These are phyloP conservation scores for Keiferia lycopersicella DNA, from an alignment of 2,888 invertebrate species.

Conservation along the genomic window DNA sequence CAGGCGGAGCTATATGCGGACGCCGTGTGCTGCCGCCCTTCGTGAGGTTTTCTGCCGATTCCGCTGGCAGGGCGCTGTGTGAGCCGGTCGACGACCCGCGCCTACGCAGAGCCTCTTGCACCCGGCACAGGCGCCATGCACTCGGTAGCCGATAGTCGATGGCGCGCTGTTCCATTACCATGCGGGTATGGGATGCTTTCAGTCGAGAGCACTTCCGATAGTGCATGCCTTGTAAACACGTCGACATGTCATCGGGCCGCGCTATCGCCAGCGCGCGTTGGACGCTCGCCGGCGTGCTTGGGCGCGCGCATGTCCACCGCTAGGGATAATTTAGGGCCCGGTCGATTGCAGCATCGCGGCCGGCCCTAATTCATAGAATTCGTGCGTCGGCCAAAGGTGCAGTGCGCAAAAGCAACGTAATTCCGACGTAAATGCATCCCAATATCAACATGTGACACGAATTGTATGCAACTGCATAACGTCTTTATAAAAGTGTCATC, in stretches of 20 bases:
- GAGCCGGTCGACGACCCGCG: conserved; percentile 75
- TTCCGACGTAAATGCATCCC: conserved; percentile 53
- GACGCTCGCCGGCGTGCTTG: conserved; percentile 17
- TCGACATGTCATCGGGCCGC: not conserved
- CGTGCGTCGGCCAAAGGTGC: conserved; percentile 59
- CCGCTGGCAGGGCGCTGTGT: conserved; percentile 71
- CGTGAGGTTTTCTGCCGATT: conserved; percentile 76
- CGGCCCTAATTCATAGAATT: conserved; percentile 55
- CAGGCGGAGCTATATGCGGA: conserved; percentile 80
- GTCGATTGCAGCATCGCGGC: conserved; percentile 54
- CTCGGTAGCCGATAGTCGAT: conserved; percentile 38
- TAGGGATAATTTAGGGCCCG: conserved; percentile 51
- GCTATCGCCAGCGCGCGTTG: conserved; percentile 2
- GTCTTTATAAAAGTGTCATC: conserved; percentile 7
- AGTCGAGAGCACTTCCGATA: not conserved
- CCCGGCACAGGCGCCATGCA: conserved; percentile 47
- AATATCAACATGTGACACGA: conserved; percentile 50
- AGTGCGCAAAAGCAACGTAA: conserved; percentile 65
- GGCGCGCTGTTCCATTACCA: conserved; percentile 8
- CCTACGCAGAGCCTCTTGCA: conserved; percentile 67
- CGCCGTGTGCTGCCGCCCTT: conserved; percentile 77
- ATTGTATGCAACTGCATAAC: conserved; percentile 41
- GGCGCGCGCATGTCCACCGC: conserved; percentile 39
- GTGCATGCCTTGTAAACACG: not conserved
- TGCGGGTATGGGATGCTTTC: conserved; percentile 4